phyloP scores from a whole-genome alignment of 2,888 invertebrate genomes.

The Ptilodon capucinus region DNA sequence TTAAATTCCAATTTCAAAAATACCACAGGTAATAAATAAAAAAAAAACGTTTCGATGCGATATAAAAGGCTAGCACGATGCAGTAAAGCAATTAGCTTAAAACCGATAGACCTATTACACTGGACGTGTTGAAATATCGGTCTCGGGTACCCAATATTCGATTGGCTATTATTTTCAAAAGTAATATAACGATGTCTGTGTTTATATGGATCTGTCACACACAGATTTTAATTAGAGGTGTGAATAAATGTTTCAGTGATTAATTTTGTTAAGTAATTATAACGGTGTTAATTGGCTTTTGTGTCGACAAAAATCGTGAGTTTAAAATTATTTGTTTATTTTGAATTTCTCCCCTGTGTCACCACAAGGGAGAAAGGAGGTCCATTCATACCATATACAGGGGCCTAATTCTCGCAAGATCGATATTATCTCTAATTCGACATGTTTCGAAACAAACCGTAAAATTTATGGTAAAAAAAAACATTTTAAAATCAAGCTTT shows the following conservation, averaged over 20 bases:
- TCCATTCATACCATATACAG: too few relatives aligned
- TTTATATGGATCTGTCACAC: not conserved
- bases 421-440: too few relatives aligned
- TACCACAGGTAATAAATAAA: not conserved
- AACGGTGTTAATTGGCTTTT: not conserved
- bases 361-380: too few relatives aligned
- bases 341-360: too few relatives aligned
- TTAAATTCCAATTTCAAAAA: too few relatives aligned
- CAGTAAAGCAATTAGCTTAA: slow-evolving; percentile 27
- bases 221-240: slow-evolving; percentile 21
- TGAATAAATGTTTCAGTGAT: slow-evolving; percentile 14
- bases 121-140: slow-evolving; percentile 35
- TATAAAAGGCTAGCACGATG: slow-evolving; percentile 4
- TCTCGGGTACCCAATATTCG: slow-evolving; percentile 12
- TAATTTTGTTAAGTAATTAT: slow-evolving; percentile 5
- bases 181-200: slow-evolving; percentile 11
- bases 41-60: not conserved
- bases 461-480: too few relatives aligned
- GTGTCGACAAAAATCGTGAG: not conserved
- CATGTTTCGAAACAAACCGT: too few relatives aligned
- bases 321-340: not conserved
- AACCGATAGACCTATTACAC: slow-evolving; percentile 13
- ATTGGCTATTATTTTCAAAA: slow-evolving; percentile 21
- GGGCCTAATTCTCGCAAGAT: too few relatives aligned
- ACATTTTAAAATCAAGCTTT: too few relatives aligned